Evolutionary conservation across 92 coral and sea anemone species (phyloP).

Genomic region (Epizoanthus stellaris): DNA sequence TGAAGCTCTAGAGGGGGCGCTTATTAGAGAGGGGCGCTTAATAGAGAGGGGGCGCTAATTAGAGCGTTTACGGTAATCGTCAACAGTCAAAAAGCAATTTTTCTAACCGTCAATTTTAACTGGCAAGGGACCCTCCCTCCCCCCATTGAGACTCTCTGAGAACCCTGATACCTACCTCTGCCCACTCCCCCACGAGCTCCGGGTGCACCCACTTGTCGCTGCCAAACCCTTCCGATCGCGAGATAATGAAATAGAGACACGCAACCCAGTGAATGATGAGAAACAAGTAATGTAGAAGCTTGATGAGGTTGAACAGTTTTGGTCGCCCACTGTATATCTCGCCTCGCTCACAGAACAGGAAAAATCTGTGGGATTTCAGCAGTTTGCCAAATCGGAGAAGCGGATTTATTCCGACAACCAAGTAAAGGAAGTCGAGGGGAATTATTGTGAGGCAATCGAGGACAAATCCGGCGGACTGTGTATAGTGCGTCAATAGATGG

Average conservation of each 20-base stretch:
- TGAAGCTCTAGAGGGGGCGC: too few relatives aligned
- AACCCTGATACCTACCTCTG: slow-evolving; percentile 67
- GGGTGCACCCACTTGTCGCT: slow-evolving; percentile 93
- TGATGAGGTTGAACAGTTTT: slow-evolving; percentile 90
- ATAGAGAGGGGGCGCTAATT: too few relatives aligned
- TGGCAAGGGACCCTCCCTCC: too few relatives aligned
- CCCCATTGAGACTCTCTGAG: neutral
- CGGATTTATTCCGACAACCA: slow-evolving; percentile 77
- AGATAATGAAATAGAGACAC: slow-evolving; percentile 84
- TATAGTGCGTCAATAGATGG: slow-evolving; percentile 73
- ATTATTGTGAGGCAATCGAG: slow-evolving; percentile 75
- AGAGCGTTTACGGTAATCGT: too few relatives aligned
- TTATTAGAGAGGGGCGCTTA: too few relatives aligned
- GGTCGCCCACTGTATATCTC: slow-evolving; percentile 93
- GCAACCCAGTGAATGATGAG: slow-evolving; percentile 99
- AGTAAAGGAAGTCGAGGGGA: slow-evolving; percentile 79
- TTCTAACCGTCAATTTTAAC: too few relatives aligned
- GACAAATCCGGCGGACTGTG: slow-evolving; percentile 74
- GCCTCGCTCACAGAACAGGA: slow-evolving; percentile 88
- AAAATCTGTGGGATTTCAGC: slow-evolving; percentile 78
- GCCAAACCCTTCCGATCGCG: slow-evolving; percentile 88
- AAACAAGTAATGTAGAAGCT: slow-evolving; percentile 86
- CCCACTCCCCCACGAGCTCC: slow-evolving; percentile 65
- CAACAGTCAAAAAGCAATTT: neutral
- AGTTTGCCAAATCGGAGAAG: slow-evolving; percentile 85